Base-by-base conservation (phyloP, 1,140 invertebrate species). In the Batillaria attramentaria region DNA sequence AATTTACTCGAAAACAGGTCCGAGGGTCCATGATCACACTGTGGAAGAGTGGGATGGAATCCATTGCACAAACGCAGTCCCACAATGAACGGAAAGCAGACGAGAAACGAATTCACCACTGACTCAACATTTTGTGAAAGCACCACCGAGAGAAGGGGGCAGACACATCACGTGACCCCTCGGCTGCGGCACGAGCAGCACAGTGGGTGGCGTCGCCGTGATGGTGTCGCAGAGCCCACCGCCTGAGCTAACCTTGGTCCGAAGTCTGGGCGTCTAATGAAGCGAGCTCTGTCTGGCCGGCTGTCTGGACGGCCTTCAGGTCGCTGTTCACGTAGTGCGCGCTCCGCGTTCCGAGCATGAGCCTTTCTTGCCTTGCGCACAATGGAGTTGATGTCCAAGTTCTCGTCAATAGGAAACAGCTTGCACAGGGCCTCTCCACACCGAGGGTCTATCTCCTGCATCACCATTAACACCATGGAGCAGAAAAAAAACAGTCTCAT, bases 361-460 rank as follows among this genome's bases (percentile, higher is more conserved):
- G 84, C 57, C 83, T 85, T 85, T 54, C 84, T 82, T 65, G 97
- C 96, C 90, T 97, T 96, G 82, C 95, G 93, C 77, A 98, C 92
- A 82, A 98, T 96, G 54, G 96, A 95, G 41, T 95, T 95, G 92
- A 99, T 94, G 92, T 99, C 97, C 82, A 98, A 95, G 86, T 95
- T 95, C 85, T 97, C 95, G 91, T 99, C 98, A 91, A 97, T 94
- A 4, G 97, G 95, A 91, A 99, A 99, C 57, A 99, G 91, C 83
- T 97, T 94, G 90, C 98, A 99, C 42, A 99, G 92, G 90, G 98
- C 96, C 90, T 97, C 96, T 43, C 96, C 98, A 79, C 98, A 96
- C 88, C 95, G 94, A 20, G 97, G 97, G 88, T 99, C 97, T 81
- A 99, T 97, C 93, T 98, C 97, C 93, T 99, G 79, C 37, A 87